Base-by-base conservation (phyloP, 2,888 invertebrate species). In the Chymomyza amoena region DNA sequence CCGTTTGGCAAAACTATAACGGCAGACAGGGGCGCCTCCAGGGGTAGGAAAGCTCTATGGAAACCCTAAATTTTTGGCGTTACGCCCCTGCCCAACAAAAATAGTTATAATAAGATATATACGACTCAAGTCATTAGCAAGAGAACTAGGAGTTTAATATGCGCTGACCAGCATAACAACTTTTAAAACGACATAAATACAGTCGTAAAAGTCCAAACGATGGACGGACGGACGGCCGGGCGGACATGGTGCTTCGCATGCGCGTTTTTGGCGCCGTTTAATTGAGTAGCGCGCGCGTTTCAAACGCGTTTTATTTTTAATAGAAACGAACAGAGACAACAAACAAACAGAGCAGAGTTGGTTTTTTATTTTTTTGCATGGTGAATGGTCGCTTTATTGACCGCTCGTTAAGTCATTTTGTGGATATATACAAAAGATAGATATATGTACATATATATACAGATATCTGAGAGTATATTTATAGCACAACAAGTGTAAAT, bases 211-310 rank as follows among this genome's bases (percentile, higher is more conserved):
- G 57, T 61, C 52, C 13, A 45, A 13, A 45, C 39, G 39, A 45
- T 45, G 39, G 39, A 45, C 39, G 10, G 39, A 32, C 61, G 54
- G 39, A 39, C 13, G 10, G 39, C 1, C 39, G 13, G 10, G 13
- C 39, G 39, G 39, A 45, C 39, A 45, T 10, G 13, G 13, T 10
- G 39, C 39, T 45, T 45, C 13, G 39, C 39, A 45, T 45, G 39
- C 10, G 39, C 39, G 69, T 80, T 77, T 56, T 60, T 54, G 71
- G 81, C 84, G 82, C 80, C 82, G 71, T 74, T 84, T 82, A 84
- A 81, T 82, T 72, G 75, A 66, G 67, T 32, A 16, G 56, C 36
- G 60, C 70, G n/a, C 66, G 69, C 71, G 80, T 69, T 73, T 80
- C 63, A 9, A 52, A 32, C 50, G 76, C 75, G 75, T 63, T 69